phyloP scores from a whole-genome alignment of 1,140 invertebrate species.

The Glossosoma conforme region DNA sequence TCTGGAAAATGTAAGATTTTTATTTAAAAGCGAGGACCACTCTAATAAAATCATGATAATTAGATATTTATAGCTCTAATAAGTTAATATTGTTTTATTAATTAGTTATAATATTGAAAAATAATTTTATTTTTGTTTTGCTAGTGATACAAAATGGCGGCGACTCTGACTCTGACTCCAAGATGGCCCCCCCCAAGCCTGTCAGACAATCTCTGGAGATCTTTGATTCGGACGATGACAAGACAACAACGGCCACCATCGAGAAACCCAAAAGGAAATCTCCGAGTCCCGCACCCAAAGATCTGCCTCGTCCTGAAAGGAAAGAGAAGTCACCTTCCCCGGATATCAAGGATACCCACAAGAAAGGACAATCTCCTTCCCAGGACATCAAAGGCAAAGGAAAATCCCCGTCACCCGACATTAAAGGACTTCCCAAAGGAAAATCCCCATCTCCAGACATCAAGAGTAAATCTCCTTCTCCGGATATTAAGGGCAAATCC shows the following conservation, averaged over 20 bases:
- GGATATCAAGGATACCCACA: background rate
- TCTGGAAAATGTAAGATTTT: slow-evolving; percentile 14
- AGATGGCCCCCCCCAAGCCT: slow-evolving; percentile 25
- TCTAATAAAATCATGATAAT: too few relatives aligned
- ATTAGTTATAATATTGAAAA: too few relatives aligned
- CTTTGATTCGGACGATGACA: slow-evolving; percentile 50
- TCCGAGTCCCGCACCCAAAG: slow-evolving; percentile 38
- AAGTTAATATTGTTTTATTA: too few relatives aligned
- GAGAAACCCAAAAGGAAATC: slow-evolving; percentile 33
- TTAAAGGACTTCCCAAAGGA: background rate
- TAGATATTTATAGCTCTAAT: too few relatives aligned
- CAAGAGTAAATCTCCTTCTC: slow-evolving; percentile 7
- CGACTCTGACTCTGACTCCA: slow-evolving; percentile 41
- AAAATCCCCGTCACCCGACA: slow-evolving; percentile 1
- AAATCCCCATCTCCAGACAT: slow-evolving; percentile 7
- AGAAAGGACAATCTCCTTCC: slow-evolving; percentile 4
- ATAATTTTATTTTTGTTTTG: slow-evolving; percentile 10
- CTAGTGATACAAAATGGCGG: slow-evolving; percentile 37
- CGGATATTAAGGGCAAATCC: slow-evolving; percentile 6
- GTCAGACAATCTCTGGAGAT: slow-evolving; percentile 41
- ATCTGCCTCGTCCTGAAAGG: background rate
- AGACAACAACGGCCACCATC: slow-evolving; percentile 37
- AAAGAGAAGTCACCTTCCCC: background rate
- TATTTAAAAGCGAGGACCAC: too few relatives aligned
- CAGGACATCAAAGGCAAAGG: background rate